Evolutionary conservation across 1,140 invertebrate species (phyloP), one percentile per base, ranked within the genome.

Genomic region (Dinothrombium tinctorium): DNA sequence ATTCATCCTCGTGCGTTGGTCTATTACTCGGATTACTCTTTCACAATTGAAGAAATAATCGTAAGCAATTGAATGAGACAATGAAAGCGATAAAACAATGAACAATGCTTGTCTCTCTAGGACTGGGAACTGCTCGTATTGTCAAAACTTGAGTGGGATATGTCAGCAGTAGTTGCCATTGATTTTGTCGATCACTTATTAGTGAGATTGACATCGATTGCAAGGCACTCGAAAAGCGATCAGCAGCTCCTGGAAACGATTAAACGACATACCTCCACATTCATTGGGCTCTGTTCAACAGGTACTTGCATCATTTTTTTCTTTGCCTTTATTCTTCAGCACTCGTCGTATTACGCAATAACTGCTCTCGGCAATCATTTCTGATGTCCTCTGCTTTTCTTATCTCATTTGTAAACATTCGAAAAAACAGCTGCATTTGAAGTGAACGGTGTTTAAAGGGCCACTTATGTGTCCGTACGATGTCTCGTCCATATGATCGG

Each of bases 91-190:
- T n/a, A 11, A n/a, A 4, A 29, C 28, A 2, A 15, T 2, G 28
- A 15, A 28, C 26, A 8, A 14, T 14, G 20, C 11, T 2, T 36
- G 3, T 36, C 14, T 36, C 3, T 36, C 21, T 33, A 76, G 74
- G 64, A 64, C 56, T 76, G 72, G 72, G 74, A 78, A 57, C 56
- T 76, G 44, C 61, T 76, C 51, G 60, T 77, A 21, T 57, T 77
- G 38, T 68, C 68, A 22, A 65, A 68, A 50, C 54, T 78, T 29
- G 64, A 70, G 47, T 77, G 74, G 74, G 69, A 74, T 53, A 53
- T 74, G 7, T 64, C 66, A 9, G 62, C 71, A 8, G 63, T 74
- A 6, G 75, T 73, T 2, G 69, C 71, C 2, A 73, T 67, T 49
- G 74, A 77, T 55, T 74, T 72, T 54, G 64, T 76, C 20, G 72